A percentile compares a stretch with the other conserved stretches of the same genome.
These are phyloP conservation scores for Oreochromis mossambicus DNA, from an alignment of 2,797 vertebrate genomes.

Conservation along the genomic window DNA sequence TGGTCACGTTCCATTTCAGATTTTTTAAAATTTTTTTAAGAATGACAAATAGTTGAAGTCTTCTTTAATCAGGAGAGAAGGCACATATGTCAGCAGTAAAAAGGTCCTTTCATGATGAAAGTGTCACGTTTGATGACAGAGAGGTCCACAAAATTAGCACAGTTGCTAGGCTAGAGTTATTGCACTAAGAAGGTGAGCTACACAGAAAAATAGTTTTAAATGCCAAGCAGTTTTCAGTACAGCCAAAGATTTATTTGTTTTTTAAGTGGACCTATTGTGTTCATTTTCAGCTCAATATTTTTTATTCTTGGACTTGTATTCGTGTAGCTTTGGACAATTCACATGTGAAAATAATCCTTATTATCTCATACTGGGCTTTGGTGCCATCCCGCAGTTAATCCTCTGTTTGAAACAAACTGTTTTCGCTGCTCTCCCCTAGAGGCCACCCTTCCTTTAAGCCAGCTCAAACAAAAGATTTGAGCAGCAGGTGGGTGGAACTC, in stretches of 20 bases:
- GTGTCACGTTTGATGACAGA: background rate
- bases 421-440: background rate
- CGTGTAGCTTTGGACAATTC: background rate
- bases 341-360: background rate
- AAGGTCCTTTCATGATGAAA: background rate
- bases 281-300: background rate
- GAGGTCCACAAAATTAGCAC: background rate
- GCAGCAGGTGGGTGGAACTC: background rate
- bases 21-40: background rate
- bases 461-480: background rate
- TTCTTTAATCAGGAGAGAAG: background rate
- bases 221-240: background rate
- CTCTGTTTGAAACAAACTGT: background rate
- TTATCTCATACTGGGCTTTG: background rate
- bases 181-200: background rate
- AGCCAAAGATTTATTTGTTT: background rate
- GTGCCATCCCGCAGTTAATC: background rate
- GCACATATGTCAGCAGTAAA: background rate
- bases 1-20: background rate
- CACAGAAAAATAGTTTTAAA: background rate
- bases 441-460: background rate
- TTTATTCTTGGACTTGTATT: background rate
- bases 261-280: rapidly evolving
- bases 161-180: background rate
- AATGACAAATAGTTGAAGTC: background rate